Conservation (phyloP, 2,888 invertebrate genomes). For the Zootermopsis nevadensis region DNA sequence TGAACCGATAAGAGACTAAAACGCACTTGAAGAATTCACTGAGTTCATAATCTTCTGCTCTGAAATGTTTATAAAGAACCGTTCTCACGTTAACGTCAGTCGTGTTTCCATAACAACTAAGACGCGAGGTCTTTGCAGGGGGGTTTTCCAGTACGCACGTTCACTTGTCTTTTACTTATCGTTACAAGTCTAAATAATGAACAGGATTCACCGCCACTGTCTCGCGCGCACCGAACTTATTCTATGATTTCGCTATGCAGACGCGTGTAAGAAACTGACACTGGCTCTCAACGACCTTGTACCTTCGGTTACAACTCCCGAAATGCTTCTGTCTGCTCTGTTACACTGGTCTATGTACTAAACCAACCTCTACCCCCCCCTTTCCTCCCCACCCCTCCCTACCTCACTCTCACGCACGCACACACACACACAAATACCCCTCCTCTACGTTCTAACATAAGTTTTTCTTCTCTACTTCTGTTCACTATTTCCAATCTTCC, state of each 20-base stretch:
- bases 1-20: constrained; percentile 1
- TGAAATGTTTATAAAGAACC: neutral
- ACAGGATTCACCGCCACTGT: neutral
- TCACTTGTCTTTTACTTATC: too few relatives aligned
- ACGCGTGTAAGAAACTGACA: neutral
- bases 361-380: constrained; percentile 53
- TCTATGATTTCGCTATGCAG: too few relatives aligned
- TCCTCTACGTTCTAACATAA: constrained; percentile 31
- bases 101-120: neutral
- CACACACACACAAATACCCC: constrained; percentile 24
- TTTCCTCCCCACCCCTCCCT: too few relatives aligned
- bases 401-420: too few relatives aligned
- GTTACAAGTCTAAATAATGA: too few relatives aligned
- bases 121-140: too few relatives aligned
- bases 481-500: constrained; percentile 54
- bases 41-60: constrained; percentile 6
- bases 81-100: neutral
- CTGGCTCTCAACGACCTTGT: constrained; percentile 1
- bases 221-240: neutral
- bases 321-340: constrained; percentile 43
- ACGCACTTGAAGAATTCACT: neutral
- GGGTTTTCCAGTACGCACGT: too few relatives aligned
- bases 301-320: constrained; percentile 50
- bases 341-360: constrained; percentile 44
- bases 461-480: constrained; percentile 51